Base-by-base conservation (phyloP, 2,888 invertebrate genomes). In the Nymphalis c-album region DNA sequence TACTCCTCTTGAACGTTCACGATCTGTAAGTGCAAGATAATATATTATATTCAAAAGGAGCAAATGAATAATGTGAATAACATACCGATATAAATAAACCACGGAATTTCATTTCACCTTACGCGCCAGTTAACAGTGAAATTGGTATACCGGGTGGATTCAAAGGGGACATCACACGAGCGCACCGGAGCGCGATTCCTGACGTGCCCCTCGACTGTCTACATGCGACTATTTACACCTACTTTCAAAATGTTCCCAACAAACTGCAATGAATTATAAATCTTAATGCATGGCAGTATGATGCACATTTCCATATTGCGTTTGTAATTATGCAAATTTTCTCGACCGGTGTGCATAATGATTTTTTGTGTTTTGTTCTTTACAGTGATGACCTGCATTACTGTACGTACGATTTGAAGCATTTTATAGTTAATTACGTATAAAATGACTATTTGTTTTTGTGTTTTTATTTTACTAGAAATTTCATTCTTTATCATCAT, bases 171-270 rank as follows among this genome's bases (percentile, higher is more conserved):
- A 85, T 84, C 80, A 83, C 84, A 85, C 85, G 85, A 80, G 80
- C 78, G 77, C 86, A 88, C 73, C 87, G 84, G 83, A 90, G 85
- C 90, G 90, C 82, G 80, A 78, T 87, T 91, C 91, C 90, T 81
- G 83, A 83, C 85, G 83, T 82, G 84, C 77, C 76, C 76, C 75
- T 74, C 72, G 68, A 73, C 75, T 73, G 77, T 78, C 76, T 75
- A 78, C 77, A 80, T 77, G 80, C 83, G 78, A 53, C 64, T 60
- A 60, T 60, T 60, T 60, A 65, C 65, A 60, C 60, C 65, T 60
- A 65, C 60, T 65, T 65, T 65, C 65, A n/a, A 65, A 61, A 65
- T 60, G 55, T 55, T 48, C n/a, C 22, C 31, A 18, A n/a, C 2
- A 45, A 50, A 17, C 17, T 55, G 65, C 65, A 60, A 4, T 7